A percentile compares a stretch with the other conserved stretches of the same genome.
phyloP scores from a whole-genome alignment of 1,140 invertebrate genomes.

The Notospermus geniculatus region DNA sequence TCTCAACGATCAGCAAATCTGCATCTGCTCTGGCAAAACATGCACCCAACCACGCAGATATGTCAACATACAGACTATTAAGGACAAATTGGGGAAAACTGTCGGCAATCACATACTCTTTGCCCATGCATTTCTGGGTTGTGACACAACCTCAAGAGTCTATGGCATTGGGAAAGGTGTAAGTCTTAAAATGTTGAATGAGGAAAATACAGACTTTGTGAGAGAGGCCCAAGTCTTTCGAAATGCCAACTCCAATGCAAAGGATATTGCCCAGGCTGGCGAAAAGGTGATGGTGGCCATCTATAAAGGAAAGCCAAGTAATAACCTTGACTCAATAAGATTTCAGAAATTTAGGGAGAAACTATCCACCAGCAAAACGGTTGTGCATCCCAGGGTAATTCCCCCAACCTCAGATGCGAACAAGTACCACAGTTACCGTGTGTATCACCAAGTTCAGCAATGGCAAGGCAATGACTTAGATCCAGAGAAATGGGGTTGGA shows the following conservation, averaged over 20 bases:
- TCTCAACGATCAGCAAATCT: conserved; percentile 24
- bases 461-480: conserved; percentile 7
- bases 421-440: conserved; percentile 13
- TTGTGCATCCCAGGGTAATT: conserved; percentile 7
- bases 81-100: not conserved
- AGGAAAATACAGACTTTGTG: not conserved
- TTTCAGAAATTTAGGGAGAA: conserved; percentile 8
- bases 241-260: not conserved
- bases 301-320: conserved; percentile 8
- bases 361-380: not conserved
- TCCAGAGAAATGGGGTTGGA: conserved; percentile 23
- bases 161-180: conserved; percentile 18
- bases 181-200: conserved; percentile 7
- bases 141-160: conserved; percentile 22
- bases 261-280: conserved; percentile 17
- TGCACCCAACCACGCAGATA: not conserved
- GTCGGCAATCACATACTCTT: conserved; percentile 11
- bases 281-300: conserved; percentile 13
- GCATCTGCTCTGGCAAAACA: conserved; percentile 21
- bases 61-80: not conserved
- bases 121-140: conserved; percentile 17
- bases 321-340: not conserved
- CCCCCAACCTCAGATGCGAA: conserved; percentile 17
- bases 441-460: conserved; percentile 16
- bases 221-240: conserved; percentile 9